Conservation (phyloP, 30 jellyfish, hydroid and myxozoan species). For the Morbakka virulenta region DNA sequence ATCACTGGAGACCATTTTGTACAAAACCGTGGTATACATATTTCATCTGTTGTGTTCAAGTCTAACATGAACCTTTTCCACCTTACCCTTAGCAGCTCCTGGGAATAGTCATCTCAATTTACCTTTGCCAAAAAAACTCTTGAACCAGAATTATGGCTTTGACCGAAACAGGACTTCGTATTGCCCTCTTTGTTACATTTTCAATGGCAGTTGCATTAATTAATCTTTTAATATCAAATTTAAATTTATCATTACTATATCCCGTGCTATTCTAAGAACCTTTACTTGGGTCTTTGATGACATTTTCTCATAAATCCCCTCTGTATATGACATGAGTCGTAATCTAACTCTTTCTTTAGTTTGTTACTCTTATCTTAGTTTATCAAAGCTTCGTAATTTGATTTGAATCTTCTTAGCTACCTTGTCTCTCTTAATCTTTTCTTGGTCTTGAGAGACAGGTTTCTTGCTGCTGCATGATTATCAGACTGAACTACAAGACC, state of each 20-base stretch:
- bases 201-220: background rate
- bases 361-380: background rate
- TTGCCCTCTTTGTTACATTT: constrained; percentile 4
- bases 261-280: constrained; percentile 4
- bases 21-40: constrained; percentile 21
- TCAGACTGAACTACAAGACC: background rate
- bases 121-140: background rate
- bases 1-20: constrained; percentile 10
- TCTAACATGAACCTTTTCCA: constrained; percentile 32
- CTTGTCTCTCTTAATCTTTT: background rate
- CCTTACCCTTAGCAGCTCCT: background rate
- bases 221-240: background rate
- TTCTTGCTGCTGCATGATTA: background rate
- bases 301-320: background rate
- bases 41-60: background rate
- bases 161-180: constrained; percentile 26
- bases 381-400: background rate
- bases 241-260: background rate
- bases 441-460: background rate
- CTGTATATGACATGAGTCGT: background rate
- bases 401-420: background rate
- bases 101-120: constrained; percentile 40
- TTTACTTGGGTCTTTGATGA: background rate
- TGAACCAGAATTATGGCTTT: constrained; percentile 23
- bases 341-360: background rate